Base-by-base conservation (phyloP, 2,888 invertebrate genomes). In the Cheilosia variabilis region DNA sequence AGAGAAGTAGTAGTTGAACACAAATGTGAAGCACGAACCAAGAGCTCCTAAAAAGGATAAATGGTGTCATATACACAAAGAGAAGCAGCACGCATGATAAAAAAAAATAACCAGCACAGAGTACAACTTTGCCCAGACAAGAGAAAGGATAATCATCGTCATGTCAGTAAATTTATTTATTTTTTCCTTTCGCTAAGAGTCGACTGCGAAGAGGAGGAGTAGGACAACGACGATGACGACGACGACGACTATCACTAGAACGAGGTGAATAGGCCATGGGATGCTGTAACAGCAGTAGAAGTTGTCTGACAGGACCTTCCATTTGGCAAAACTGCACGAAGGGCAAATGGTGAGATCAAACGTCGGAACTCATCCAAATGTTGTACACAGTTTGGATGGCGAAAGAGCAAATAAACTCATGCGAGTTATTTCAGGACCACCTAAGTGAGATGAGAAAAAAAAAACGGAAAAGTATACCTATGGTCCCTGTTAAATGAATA, bases 141-240 rank as follows among this genome's bases (percentile, higher is more conserved):
- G 62, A 80, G 72, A 86, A 86, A 86, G 86, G 86, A 77, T 86
- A 86, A 86, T 86, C 86, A 76, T 81, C 81, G 72, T 86, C 86
- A 86, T 86, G 77, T 81, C 77, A 81, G 86, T 81, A 86, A 86
- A 86, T 81, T 86, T 86, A 86, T 86, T 86, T 86, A 86, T 86
- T 81, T 84, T 76, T 80, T 80, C 75, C 65, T 84, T 76, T 79
- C 84, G 72, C 69, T 71, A 37, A 76, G 66, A 76, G 63, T 76
- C 76, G 58, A 75, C 71, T 50, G 55, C 43, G 34, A 17, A 7
- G 47, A n/a, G 17, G 19, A n/a, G 47, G 17, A 22, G 4, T 17
- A 55, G 37, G 10, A 68, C 45, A 37, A 37, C 41, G 6, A 52
- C 31, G 34, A 71, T 37, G 27, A 53, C 17, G 50, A 31, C 43